phyloP scores from a whole-genome alignment of 1,140 invertebrate species.

The Trichonephila clavipes region DNA sequence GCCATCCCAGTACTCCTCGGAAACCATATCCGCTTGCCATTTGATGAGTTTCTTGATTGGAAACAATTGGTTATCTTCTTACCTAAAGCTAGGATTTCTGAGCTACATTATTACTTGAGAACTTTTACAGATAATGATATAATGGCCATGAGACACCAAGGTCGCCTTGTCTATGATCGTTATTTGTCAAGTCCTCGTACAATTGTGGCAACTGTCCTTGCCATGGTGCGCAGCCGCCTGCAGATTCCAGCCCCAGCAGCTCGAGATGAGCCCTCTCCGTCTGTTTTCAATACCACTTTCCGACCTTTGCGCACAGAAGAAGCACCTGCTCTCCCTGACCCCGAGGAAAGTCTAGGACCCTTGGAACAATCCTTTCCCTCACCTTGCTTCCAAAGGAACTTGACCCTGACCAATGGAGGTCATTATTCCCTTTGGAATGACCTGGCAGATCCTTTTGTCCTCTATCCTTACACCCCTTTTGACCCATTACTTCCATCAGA shows the following conservation, averaged over 20 bases:
- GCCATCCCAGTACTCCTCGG: conserved; percentile 95
- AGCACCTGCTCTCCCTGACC: conserved; percentile 84
- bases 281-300: conserved; percentile 87
- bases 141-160: conserved; percentile 90
- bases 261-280: conserved; percentile 85
- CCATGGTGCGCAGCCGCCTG: conserved; percentile 89
- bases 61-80: conserved; percentile 88
- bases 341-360: conserved; percentile 95
- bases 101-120: conserved; percentile 95
- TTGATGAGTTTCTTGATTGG: conserved; percentile 94
- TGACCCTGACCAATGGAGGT: conserved; percentile 88
- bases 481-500: conserved; percentile 94
- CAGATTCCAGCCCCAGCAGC: conserved; percentile 91
- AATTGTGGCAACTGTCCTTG: conserved; percentile 90
- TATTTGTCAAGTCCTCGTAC: conserved; percentile 91
- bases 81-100: conserved; percentile 92
- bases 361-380: conserved; percentile 95
- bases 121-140: conserved; percentile 93
- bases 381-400: conserved; percentile 92
- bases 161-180: conserved; percentile 91
- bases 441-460: conserved; percentile 91
- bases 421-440: conserved; percentile 92
- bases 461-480: conserved; percentile 94
- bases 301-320: conserved; percentile 70
- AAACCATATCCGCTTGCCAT: conserved; percentile 88